Evolutionary conservation across 1,140 invertebrate genomes (phyloP).

Genomic region (Dinothrombium tinctorium): DNA sequence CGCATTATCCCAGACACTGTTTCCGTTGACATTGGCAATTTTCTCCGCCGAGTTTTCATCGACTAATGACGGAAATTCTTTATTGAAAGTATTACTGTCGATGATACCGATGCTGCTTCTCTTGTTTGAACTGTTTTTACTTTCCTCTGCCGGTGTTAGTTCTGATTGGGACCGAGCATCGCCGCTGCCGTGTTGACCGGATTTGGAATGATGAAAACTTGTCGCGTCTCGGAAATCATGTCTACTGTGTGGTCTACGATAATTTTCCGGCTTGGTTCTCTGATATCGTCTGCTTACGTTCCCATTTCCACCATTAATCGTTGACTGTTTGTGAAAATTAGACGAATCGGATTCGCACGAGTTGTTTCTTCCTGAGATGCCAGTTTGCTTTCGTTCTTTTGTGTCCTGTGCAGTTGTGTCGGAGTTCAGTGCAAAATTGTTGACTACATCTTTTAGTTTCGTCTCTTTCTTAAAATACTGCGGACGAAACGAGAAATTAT

Average conservation of each 20-base stretch:
- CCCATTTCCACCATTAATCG: no score
- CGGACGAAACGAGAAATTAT: not conserved
- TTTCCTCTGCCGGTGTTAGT: not conserved
- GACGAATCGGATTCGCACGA: no score
- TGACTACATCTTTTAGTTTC: not conserved
- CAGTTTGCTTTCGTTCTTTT: not conserved
- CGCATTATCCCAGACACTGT: not conserved
- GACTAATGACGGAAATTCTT: slow-evolving; percentile 18
- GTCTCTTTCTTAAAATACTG: not conserved
- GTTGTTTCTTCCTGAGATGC: no score
- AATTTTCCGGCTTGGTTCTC: no score
- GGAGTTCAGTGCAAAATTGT: not conserved
- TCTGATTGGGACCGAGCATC: not conserved
- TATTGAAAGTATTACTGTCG: slow-evolving; percentile 18
- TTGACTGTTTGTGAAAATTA: no score
- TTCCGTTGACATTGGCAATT: not conserved
- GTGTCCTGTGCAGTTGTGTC: no score
- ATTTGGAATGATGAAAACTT: not conserved
- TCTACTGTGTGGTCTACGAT: no score
- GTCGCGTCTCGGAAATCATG: not conserved
- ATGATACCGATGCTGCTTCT: slow-evolving; percentile 7
- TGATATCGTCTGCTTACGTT: no score
- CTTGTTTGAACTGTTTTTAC: slow-evolving; percentile 1
- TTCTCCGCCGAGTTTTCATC: not conserved
- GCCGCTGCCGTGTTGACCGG: not conserved